Percentiles rank a stretch among this genome's conserved stretches.
phyloP scores from a whole-genome alignment of 2,888 invertebrate genomes.

The Helleia helle region DNA sequence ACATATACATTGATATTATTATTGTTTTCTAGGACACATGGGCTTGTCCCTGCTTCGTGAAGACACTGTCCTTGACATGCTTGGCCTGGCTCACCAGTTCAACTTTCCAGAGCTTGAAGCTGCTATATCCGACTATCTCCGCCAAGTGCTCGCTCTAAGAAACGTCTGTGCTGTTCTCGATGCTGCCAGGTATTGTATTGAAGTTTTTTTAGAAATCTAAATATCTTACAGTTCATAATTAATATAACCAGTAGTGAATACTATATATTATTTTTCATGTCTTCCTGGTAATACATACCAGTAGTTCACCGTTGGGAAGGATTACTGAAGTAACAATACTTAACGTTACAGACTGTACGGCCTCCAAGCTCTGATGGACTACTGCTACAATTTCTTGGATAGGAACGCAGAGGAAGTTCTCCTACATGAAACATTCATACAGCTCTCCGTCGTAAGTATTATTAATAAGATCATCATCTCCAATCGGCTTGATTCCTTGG shows the following conservation, averaged over 20 bases:
- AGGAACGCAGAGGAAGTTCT: conserved; percentile 90
- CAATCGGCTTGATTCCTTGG: no score
- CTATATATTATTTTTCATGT: no score
- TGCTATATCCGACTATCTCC: conserved; percentile 93
- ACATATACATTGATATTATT: no score
- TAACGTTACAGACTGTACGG: conserved; percentile 75
- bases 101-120: conserved; percentile 93
- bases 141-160: conserved; percentile 87
- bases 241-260: no score
- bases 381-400: conserved; percentile 94
- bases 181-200: conserved; percentile 82
- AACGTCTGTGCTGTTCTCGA: conserved; percentile 98
- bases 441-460: conserved; percentile 84
- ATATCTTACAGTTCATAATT: no score
- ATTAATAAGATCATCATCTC: no score
- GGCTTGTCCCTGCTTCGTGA: conserved; percentile 78
- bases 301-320: no score
- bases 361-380: conserved; percentile 78
- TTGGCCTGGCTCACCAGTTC: conserved; percentile 95
- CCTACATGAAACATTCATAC: conserved; percentile 86
- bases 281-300: no score
- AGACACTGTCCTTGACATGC: conserved; percentile 79
- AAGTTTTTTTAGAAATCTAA: no score
- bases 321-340: no score
- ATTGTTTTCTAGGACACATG: conserved; percentile 71